phyloP scores from a whole-genome alignment of 2,888 invertebrate genomes.

The Leptopilina myrica region DNA sequence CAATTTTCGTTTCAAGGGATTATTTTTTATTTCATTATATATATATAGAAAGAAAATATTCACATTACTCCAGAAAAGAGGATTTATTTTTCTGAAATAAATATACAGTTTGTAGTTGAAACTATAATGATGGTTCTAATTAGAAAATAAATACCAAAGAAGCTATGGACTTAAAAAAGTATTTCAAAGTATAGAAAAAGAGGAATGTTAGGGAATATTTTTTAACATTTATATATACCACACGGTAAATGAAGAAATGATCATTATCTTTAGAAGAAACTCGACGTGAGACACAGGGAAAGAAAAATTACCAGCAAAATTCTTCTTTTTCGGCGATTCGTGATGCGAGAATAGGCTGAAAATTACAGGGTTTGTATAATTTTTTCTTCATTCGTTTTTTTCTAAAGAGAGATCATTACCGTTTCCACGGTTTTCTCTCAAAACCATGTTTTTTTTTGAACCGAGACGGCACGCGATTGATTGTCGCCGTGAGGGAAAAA shows the following conservation, averaged over 20 bases:
- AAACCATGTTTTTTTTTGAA: slow-evolving; percentile 7
- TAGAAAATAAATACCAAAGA: too few relatives aligned
- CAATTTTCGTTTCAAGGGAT: not conserved
- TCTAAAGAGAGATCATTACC: slow-evolving; percentile 11
- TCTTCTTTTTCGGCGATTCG: slow-evolving; percentile 38
- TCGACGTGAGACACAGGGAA: not conserved
- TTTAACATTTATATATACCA: too few relatives aligned
- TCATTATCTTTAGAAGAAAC: not conserved
- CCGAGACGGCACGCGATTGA: slow-evolving; percentile 35
- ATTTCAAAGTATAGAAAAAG: too few relatives aligned
- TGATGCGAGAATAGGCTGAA: slow-evolving; percentile 43
- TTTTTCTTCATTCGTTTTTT: not conserved
- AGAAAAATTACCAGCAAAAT: not conserved
- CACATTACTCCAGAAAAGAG: too few relatives aligned
- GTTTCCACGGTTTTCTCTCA: slow-evolving; percentile 31
- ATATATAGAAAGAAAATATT: too few relatives aligned
- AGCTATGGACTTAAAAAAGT: too few relatives aligned
- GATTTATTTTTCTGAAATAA: too few relatives aligned
- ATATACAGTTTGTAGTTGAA: too few relatives aligned
- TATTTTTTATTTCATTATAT: too few relatives aligned
- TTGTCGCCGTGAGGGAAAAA: slow-evolving; percentile 33
- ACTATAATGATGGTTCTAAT: too few relatives aligned
- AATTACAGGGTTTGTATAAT: slow-evolving; percentile 30
- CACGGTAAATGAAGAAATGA: too few relatives aligned
- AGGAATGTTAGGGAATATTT: too few relatives aligned